Evolutionary conservation across 2,888 invertebrate species (phyloP), one percentile per base, ranked within the genome.

Genomic region (Ceriagrion tenellum): DNA sequence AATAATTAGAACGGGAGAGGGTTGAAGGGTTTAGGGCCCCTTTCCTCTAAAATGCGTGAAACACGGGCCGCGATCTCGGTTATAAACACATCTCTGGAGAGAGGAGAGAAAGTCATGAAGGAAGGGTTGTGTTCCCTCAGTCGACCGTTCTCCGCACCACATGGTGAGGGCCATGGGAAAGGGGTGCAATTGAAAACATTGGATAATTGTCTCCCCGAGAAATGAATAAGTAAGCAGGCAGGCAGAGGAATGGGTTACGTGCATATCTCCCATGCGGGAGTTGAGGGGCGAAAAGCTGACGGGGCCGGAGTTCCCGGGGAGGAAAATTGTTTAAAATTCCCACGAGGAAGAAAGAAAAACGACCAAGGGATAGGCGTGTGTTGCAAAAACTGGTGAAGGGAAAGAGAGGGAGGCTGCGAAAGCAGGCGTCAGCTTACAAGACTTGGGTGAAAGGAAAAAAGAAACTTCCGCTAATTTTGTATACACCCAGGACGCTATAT

Each of bases 271-370:
- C n/a, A 35, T 18, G 88, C 40, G 55, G n/a, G 89, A 91, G 91
- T 0, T n/a, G 63, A 40, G 35, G 59, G 23, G 40, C 30, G 3
- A 23, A 59, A 59, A 91, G 35, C 81, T 30, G 26, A 16, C 13
- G 47, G 81, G 81, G 74, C 35, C 13, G 26, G 47, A 63, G 47
- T 20, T 35, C 30, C 59, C 35, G 90, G 55, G 35, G 69, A 93
- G 35, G 47, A 40, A 40, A 91, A 91, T 91, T 91, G 91, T 63
- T 93, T 69, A 93, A 93, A 93, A 93, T 93, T 69, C 74, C 93
- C 93, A 47, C 47, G 93, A 63, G 93, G 69, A 69, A 55, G 93
- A 69, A 69, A 81, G 81, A 35, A 81, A 69, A 12, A 69, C 12
- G n/a, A 69, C 12, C 81, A 26, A 35, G 81, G 16, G 81, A 35